Conservation (phyloP, 2,797 vertebrate species). For the Clarias pachynema region DNA sequence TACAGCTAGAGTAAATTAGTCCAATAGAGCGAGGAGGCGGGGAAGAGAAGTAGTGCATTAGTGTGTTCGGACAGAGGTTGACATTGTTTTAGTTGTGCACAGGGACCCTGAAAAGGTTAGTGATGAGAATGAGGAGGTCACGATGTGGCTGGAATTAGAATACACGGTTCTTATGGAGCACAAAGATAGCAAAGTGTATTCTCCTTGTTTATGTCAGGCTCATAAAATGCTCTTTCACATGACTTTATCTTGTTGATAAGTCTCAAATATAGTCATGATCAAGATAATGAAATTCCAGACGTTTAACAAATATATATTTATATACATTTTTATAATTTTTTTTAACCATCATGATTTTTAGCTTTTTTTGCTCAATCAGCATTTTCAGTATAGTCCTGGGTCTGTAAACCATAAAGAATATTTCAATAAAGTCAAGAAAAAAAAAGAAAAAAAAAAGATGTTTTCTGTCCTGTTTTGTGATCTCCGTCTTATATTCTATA, state of each 20-base stretch:
- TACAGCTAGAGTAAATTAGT: slow-evolving; percentile 70
- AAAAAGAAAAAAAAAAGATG: neutral
- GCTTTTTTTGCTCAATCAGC: neutral
- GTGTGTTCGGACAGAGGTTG: slow-evolving; percentile 39
- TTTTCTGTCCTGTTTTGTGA: neutral
- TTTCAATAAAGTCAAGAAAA: neutral
- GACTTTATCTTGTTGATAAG: neutral
- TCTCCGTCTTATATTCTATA: neutral
- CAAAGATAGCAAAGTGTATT: neutral
- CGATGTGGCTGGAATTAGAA: slow-evolving; percentile 3
- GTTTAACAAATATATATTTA: neutral
- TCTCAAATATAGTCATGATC: neutral
- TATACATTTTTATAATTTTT: neutral
- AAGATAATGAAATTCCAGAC: neutral
- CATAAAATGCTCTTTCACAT: neutral
- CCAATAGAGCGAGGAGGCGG: slow-evolving; percentile 42
- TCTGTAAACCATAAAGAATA: neutral
- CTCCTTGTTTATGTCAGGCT: neutral
- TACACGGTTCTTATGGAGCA: neutral
- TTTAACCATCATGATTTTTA: neutral
- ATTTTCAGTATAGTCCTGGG: neutral
- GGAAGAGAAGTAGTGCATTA: slow-evolving; percentile 18
- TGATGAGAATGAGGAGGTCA: slow-evolving; percentile 14
- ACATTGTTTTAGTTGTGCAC: slow-evolving; percentile 46
- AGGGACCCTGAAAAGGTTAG: slow-evolving; percentile 8